A percentile compares a stretch with the other conserved stretches of the same genome.
These are phyloP conservation scores for Gibbula magus DNA, from an alignment of 2,888 invertebrate genomes.

Conservation along the genomic window DNA sequence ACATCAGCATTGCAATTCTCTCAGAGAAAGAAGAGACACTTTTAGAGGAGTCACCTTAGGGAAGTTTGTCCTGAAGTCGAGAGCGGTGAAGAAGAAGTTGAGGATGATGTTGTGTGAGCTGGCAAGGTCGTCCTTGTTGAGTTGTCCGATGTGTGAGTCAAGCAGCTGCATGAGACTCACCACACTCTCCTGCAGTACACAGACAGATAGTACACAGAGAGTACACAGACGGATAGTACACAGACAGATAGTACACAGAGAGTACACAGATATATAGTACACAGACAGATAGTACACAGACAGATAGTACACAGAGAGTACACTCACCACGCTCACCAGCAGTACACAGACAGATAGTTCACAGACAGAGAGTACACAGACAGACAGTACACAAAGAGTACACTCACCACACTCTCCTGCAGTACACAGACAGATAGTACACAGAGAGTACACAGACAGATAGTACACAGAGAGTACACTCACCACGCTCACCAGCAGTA, in stretches of 20 bases:
- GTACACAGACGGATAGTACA: not conserved
- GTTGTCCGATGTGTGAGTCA: constrained; percentile 82
- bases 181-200: constrained; percentile 51
- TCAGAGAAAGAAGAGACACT: not conserved
- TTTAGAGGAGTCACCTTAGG: constrained; percentile 30
- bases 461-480: too few relatives aligned
- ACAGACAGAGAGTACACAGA: not conserved
- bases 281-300: not conserved
- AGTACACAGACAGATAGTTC: not conserved
- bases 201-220: not conserved
- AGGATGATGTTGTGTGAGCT: constrained; percentile 83
- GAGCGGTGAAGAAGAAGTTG: constrained; percentile 82
- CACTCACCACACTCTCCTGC: constrained; percentile 25
- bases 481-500: not conserved
- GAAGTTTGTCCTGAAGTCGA: constrained; percentile 67
- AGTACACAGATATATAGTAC: not conserved
- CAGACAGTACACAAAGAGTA: not conserved
- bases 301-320: not conserved
- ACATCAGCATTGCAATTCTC: not conserved
- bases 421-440: not conserved
- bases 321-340: not conserved
- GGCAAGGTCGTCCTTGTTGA: constrained; percentile 81
- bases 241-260: not conserved
- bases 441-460: not conserved
- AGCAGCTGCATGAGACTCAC: constrained; percentile 83